Base-by-base conservation (phyloP, 2,113 vertebrate species). In the Orthochromis indermauri region DNA sequence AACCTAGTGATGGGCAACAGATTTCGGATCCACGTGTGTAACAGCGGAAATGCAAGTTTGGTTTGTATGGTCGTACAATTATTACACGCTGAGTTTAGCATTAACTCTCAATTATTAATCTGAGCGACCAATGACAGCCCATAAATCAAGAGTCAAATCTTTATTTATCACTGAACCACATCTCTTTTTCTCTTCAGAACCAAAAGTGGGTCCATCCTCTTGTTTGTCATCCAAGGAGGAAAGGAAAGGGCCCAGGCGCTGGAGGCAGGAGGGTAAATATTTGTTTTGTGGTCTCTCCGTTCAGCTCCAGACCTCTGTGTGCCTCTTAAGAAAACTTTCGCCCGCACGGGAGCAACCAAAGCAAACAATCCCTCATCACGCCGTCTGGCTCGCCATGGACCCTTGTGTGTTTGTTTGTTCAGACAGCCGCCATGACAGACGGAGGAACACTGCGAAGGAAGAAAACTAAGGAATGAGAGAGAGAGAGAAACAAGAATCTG, bases 301-400 rank as follows among this genome's bases (percentile, higher is more conserved):
- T 87, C 88, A 92, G 91, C 93, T 92, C 87, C 88, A 85, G 92
- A 91, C 94, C 94, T 94, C 92, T 91, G 91, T 92, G 89, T 66
- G 91, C 91, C 94, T 93, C 93, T 92, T 95, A 95, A 95, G 94
- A 95, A 96, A 96, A 95, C 95, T 94, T 94, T 95, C 90, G 88
- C 88, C 85, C 88, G 82, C 95, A 92, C 89, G 86, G 91, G 94
- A 95, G 93, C 93, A 93, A 93, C 91, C 83, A 94, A 86, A 91
- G 94, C 95, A 96, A 96, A 96, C 94, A 96, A 82, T 91, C 87
- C 90, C 86, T 90, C 91, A 92, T 91, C 91, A 73, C 54, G 81
- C 88, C 93, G 93, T 94, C 95, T 95, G 95, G 86, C 92, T 90
- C 63, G 12, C 86, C 76, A 19, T n/a, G 84, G 87, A 88, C 87